Evolutionary conservation across 1,140 invertebrate genomes (phyloP), one percentile per base, ranked within the genome.

Genomic region (Caerostris darwini): DNA sequence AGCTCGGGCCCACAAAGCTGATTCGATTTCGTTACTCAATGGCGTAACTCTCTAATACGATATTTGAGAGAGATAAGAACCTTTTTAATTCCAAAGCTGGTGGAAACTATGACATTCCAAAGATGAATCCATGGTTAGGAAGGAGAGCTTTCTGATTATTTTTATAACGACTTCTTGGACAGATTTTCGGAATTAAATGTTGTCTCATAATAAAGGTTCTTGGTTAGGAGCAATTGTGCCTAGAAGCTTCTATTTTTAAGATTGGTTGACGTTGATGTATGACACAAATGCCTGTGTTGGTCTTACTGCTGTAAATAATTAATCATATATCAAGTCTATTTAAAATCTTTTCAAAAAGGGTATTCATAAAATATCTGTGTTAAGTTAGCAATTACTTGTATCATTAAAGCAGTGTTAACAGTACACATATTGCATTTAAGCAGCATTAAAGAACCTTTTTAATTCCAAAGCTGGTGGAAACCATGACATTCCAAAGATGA

Each of bases 1-100:
- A 81, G 17, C 6, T 69, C 3, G 34, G 14, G 50, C 53, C 85
- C 69, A 94, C 92, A 94, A 94, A 61, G 50, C 85, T 89, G 86
- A 94, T 94, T 94, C 86, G 92, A 94, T 94, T 94, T 94, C 92
- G 71, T 50, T 88, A 81, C 57, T 94, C 92, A 94, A 94, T 88
- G 82, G 92, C 92, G 92, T 77, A 94, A 94, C 92, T 94, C 83
- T 58, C 64, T 94, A 94, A 94, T 94, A 94, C 64, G 92, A 94
- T 94, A 89, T 86, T 94, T 94, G 57, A 56, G n/a, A 61, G 6
- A 88, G 92, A 94, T 94, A 94, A 94, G 92, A 14, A 56, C 3
- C 83, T 77, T 94, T 91, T 89, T 94, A 94, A 89, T 94, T 88
- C 86, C 82, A 14, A 54, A 82, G 69, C 7, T 88, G 53, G 54